These are phyloP conservation scores for Falcaria lacertinaria DNA, from an alignment of 2,888 invertebrate genomes.

Conservation along the genomic window DNA sequence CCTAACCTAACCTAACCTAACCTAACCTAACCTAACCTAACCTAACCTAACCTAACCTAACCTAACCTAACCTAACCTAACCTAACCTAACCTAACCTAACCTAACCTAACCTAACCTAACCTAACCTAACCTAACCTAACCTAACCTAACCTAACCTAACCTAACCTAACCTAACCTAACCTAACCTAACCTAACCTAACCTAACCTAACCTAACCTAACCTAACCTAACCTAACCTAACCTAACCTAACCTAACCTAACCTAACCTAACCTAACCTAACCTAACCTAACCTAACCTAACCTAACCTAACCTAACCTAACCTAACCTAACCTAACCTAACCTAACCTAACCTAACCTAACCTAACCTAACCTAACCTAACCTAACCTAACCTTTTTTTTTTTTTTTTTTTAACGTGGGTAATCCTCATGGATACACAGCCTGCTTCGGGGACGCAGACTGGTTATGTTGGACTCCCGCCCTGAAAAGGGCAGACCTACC, in stretches of 20 bases:
- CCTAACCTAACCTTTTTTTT: too few relatives aligned
- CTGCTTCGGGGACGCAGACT: too few relatives aligned
- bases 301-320: constrained; percentile 2
- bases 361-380: constrained; percentile 3
- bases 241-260: constrained; percentile 4
- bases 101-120: constrained; percentile 2
- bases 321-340: constrained; percentile 1
- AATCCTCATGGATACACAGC: too few relatives aligned
- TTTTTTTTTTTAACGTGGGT: too few relatives aligned
- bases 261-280: constrained; percentile 4
- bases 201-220: constrained; percentile 2
- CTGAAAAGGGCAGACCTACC: too few relatives aligned
- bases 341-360: constrained; percentile 4
- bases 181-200: constrained; percentile 4
- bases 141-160: constrained; percentile 4
- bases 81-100: constrained; percentile 4
- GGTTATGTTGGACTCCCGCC: too few relatives aligned
- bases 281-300: constrained; percentile 4
- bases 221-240: constrained; percentile 1
- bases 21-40: constrained; percentile 1
- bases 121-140: constrained; percentile 1
- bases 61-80: constrained; percentile 4
- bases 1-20: constrained; percentile 2
- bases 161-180: constrained; percentile 4
- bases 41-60: constrained; percentile 4